Percentiles rank a stretch among this genome's conserved stretches.
phyloP scores from a whole-genome alignment of 23 tunicate species.

The Diplosoma virens region DNA sequence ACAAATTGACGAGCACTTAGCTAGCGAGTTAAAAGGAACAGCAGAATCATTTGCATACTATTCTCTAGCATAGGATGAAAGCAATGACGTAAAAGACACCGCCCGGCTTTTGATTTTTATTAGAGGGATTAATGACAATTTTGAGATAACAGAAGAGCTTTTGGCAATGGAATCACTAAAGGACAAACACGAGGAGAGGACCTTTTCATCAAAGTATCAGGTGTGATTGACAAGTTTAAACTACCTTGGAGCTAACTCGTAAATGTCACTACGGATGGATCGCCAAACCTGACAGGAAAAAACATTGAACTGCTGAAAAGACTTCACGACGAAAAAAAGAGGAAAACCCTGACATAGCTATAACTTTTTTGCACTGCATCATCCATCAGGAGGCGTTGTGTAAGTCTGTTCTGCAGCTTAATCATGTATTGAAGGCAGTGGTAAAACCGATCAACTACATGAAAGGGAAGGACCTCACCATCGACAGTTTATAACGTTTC shows the following conservation, averaged over 20 bases:
- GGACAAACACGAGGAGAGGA: constrained; percentile 17
- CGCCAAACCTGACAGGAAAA: constrained; percentile 33
- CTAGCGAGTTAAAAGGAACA: too few relatives aligned
- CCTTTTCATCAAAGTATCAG: constrained; percentile 21
- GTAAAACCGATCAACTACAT: constrained; percentile 35
- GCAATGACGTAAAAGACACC: constrained; percentile 32
- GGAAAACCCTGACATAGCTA: too few relatives aligned
- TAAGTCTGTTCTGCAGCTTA: constrained; percentile 27
- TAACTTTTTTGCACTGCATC: too few relatives aligned
- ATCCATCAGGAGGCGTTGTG: constrained; percentile 28
- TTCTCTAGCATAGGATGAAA: constrained; percentile 35
- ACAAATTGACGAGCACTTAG: too few relatives aligned
- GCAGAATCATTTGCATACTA: too few relatives aligned
- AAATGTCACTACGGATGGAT: constrained; percentile 42
- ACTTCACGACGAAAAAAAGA: constrained; percentile 32
- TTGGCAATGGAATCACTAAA: constrained; percentile 30
- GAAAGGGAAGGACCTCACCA: constrained; percentile 32
- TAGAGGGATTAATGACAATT: constrained; percentile 28
- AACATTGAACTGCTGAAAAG: constrained; percentile 32
- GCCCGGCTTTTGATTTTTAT: too few relatives aligned
- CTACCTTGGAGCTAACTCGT: constrained; percentile 11
- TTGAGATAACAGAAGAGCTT: constrained; percentile 42
- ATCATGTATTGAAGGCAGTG: constrained; percentile 42
- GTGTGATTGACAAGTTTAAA: constrained; percentile 13
- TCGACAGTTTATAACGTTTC: constrained; percentile 28